phyloP scores from a whole-genome alignment of 2,797 vertebrate genomes.

The Antennarius maculatus region DNA sequence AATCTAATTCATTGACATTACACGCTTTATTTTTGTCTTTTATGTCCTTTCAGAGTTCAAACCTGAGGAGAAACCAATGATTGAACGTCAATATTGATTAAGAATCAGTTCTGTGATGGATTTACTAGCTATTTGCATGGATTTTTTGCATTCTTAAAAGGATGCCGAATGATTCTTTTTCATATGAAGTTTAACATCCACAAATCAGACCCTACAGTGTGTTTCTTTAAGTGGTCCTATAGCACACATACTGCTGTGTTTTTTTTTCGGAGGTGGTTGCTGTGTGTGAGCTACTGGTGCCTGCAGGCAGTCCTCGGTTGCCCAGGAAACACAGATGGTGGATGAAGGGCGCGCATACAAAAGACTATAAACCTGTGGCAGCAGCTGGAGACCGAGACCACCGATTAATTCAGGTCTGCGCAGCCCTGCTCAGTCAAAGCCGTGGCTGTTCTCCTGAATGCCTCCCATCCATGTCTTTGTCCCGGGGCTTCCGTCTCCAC shows the following conservation, averaged over 20 bases:
- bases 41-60: too few species aligned
- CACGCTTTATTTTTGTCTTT: too few species aligned
- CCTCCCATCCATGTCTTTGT: conserved; percentile 57
- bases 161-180: too few species aligned
- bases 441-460: conserved; percentile 54
- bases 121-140: too few species aligned
- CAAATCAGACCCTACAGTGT: not conserved
- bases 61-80: too few species aligned
- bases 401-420: conserved; percentile 48
- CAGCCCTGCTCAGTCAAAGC: conserved; percentile 39
- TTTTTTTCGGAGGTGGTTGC: conserved; percentile 20
- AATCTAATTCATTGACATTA: too few species aligned
- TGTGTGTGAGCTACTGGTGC: conserved; percentile 38
- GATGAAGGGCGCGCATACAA: conserved; percentile 72
- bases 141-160: too few species aligned
- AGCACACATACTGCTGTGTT: conserved; percentile 3
- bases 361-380: conserved; percentile 72
- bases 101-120: too few species aligned
- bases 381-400: conserved; percentile 75
- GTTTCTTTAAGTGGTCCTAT: conserved; percentile 1
- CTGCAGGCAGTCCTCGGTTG: conserved; percentile 67
- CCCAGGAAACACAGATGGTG: conserved; percentile 79
- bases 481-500: conserved; percentile 47
- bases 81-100: too few species aligned
- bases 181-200: not conserved